Base-by-base conservation (phyloP, 2,888 invertebrate species). In the Choreutis nemorana region DNA sequence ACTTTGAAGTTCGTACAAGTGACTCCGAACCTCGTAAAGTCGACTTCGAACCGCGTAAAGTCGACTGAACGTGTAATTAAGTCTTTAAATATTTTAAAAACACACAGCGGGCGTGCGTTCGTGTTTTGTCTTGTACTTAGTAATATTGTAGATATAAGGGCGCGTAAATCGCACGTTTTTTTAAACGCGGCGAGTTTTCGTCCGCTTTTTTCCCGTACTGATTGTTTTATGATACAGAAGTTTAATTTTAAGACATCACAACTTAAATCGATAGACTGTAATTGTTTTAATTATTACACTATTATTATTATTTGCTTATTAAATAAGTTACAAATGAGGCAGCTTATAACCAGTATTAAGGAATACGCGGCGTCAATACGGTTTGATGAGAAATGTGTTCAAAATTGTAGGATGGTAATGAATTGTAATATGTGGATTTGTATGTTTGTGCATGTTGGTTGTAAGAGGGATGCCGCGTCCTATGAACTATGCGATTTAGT, bases 131-230 rank as follows among this genome's bases (percentile, higher is more conserved):
- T 46, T 55, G 48, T 45, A 15, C 15, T 15, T 32, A 47, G 45
- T 44, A 36, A 44, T 51, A 54, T 40, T 15, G 26, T 62, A 57
- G 51, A 23, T 10, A 25, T 39, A 39, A 33, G 34, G 36, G 61
- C 59, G 64, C 65, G 64, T 48, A 49, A 50, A 40, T 58, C 53
- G 48, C 50, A 45, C 34, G 35, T 41, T 45, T 33, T 36, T 45
- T 43, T 40, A 10, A 41, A 40, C 40, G 44, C 45, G 45, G 47
- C 46, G 42, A 50, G 50, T 37, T 37, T 50, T 52, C 37, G 29
- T 43, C 67, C 66, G 64, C 67, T 66, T 65, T 50, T 55, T 47
- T 61, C 54, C 52, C 39, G 65, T 70, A 68, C 70, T 70, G 70
- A 68, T 67, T 62, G 48, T 44, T 51, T 58, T 45, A 25, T 14